These are phyloP conservation scores for Noctilio leporinus DNA, from an alignment of 2,113 vertebrate species.

Conservation along the genomic window DNA sequence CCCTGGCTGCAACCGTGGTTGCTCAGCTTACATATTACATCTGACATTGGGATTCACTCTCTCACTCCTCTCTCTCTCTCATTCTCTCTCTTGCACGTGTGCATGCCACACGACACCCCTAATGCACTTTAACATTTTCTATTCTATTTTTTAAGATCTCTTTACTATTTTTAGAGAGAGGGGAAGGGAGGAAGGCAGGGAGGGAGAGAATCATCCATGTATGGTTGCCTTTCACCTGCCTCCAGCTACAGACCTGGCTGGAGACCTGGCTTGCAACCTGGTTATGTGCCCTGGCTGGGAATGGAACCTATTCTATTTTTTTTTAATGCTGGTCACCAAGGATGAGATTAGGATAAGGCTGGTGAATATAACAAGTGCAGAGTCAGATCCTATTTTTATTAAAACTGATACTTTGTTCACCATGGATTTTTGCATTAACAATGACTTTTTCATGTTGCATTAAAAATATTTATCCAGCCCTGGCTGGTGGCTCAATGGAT, in stretches of 20 bases:
- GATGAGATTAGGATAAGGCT: background rate
- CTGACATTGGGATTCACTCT: background rate
- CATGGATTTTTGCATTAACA: background rate
- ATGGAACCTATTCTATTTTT: too few relatives aligned
- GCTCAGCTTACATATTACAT: background rate
- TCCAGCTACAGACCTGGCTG: too few relatives aligned
- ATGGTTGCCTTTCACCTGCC: too few relatives aligned
- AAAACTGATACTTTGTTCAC: background rate
- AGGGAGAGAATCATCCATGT: too few relatives aligned
- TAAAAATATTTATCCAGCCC: too few relatives aligned
- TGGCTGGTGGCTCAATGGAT: too few relatives aligned
- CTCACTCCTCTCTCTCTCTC: background rate
- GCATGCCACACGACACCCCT: background rate
- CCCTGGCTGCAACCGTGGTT: background rate
- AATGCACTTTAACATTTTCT: background rate
- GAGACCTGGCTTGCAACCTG: too few relatives aligned
- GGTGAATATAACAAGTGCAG: background rate
- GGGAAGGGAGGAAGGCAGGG: too few relatives aligned
- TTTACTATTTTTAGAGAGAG: too few relatives aligned
- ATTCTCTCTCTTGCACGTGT: background rate
- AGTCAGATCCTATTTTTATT: background rate
- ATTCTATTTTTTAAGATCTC: too few relatives aligned
- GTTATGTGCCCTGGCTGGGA: too few relatives aligned
- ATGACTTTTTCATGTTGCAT: background rate
- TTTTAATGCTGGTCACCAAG: background rate